phyloP scores from a whole-genome alignment of 2,797 vertebrate species.

The Ciconia nigra region DNA sequence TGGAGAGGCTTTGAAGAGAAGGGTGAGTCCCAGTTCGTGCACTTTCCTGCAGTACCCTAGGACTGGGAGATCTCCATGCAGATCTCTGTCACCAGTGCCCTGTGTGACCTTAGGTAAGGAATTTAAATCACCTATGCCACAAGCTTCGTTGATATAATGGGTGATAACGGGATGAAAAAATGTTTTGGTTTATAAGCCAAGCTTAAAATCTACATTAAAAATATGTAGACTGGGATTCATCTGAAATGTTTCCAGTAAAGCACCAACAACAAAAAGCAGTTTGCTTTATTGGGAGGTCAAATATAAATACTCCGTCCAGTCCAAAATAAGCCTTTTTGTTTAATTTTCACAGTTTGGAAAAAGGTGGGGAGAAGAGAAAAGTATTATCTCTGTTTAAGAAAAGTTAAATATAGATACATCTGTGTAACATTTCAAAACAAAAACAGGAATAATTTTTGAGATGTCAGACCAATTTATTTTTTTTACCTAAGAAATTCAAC shows the following conservation, averaged over 20 bases:
- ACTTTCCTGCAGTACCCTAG: neutral
- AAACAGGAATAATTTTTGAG: neutral
- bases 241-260: slow-evolving; percentile 8
- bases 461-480: neutral
- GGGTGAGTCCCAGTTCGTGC: neutral
- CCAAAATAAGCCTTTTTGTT: slow-evolving; percentile 24
- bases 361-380: neutral
- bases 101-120: neutral
- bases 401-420: neutral
- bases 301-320: neutral
- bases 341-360: neutral
- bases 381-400: neutral
- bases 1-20: neutral
- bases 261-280: neutral
- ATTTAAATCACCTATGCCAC: slow-evolving; percentile 24
- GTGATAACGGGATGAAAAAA: neutral
- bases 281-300: neutral
- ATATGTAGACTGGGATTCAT: neutral
- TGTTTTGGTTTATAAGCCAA: neutral
- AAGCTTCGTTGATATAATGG: neutral
- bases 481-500: neutral
- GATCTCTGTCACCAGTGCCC: neutral
- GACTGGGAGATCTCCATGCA: neutral
- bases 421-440: neutral
- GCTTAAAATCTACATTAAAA: neutral